A percentile compares a stretch with the other conserved stretches of the same genome.
These are phyloP conservation scores for Micrasema longulum DNA, from an alignment of 1,140 invertebrate species.

Conservation along the genomic window DNA sequence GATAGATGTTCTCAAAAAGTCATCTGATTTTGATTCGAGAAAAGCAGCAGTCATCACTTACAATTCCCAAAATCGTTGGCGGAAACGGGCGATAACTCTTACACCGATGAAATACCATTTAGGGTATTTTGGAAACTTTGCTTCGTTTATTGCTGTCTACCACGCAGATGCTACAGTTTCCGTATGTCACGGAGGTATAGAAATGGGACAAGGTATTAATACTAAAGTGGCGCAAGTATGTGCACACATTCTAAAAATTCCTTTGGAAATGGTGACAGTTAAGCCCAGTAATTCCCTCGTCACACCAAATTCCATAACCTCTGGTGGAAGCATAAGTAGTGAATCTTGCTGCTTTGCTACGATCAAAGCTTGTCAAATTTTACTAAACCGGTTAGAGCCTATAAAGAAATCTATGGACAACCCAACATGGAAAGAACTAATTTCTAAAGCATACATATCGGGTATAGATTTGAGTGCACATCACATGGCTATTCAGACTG, in stretches of 20 bases:
- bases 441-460: slow-evolving; percentile 67
- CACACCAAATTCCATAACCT: slow-evolving; percentile 72
- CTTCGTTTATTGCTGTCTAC: slow-evolving; percentile 78
- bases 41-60: slow-evolving; percentile 70
- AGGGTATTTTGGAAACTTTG: slow-evolving; percentile 70
- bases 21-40: slow-evolving; percentile 73
- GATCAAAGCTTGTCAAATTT: slow-evolving; percentile 74
- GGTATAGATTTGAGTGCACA: slow-evolving; percentile 75
- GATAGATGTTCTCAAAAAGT: slow-evolving; percentile 71
- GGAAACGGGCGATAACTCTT: slow-evolving; percentile 78
- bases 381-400: slow-evolving; percentile 73
- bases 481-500: slow-evolving; percentile 70
- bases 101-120: slow-evolving; percentile 77
- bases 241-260: slow-evolving; percentile 77
- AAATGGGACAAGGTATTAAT: slow-evolving; percentile 89
- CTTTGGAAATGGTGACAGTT: slow-evolving; percentile 75
- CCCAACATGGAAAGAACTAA: slow-evolving; percentile 73
- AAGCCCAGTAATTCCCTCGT: slow-evolving; percentile 75
- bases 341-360: slow-evolving; percentile 70
- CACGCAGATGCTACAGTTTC: slow-evolving; percentile 82
- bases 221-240: slow-evolving; percentile 82
- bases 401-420: slow-evolving; percentile 68
- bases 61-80: slow-evolving; percentile 81
- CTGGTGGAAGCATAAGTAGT: slow-evolving; percentile 74
- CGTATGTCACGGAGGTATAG: slow-evolving; percentile 82